Conservation (phyloP, 2,888 invertebrate species). For the Eucera pruinosa region DNA sequence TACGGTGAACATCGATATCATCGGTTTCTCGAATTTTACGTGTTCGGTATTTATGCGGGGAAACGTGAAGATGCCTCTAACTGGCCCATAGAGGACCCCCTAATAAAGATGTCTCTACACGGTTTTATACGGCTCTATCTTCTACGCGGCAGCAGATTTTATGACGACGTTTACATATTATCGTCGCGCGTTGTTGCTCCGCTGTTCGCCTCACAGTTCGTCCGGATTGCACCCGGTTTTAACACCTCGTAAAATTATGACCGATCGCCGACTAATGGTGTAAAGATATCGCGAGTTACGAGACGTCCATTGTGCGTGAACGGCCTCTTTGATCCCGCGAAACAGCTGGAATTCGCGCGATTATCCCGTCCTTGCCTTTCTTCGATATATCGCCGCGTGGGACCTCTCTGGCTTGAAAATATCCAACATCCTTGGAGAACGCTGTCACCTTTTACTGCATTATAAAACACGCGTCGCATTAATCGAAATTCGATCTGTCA, state of each 20-base stretch:
- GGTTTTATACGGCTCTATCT: constrained; percentile 70
- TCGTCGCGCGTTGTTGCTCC: constrained; percentile 53
- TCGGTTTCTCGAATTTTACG: constrained; percentile 58
- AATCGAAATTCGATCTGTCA: constrained; percentile 23
- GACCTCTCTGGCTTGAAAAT: constrained; percentile 14
- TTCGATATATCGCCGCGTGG: constrained; percentile 32
- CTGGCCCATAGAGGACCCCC: constrained; percentile 55
- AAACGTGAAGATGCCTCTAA: constrained; percentile 42
- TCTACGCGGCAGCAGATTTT: constrained; percentile 65
- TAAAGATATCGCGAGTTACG: constrained; percentile 62
- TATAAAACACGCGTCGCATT: constrained; percentile 24
- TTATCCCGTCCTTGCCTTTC: constrained; percentile 26
- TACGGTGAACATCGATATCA: constrained; percentile 47
- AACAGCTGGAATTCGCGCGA: constrained; percentile 52
- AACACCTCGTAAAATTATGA: constrained; percentile 77
- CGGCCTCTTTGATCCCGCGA: constrained; percentile 56
- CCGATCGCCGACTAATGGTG: constrained; percentile 67
- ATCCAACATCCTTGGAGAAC: constrained; percentile 1
- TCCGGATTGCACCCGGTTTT: constrained; percentile 72
- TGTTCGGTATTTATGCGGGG: constrained; percentile 40
- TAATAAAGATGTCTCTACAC: constrained; percentile 73
- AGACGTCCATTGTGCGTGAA: constrained; percentile 58
- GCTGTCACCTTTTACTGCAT: constrained; percentile 17
- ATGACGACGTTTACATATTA: constrained; percentile 72
- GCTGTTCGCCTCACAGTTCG: constrained; percentile 41